Base-by-base conservation (phyloP, 2,113 vertebrate species). In the Alaudala cheleensis region DNA sequence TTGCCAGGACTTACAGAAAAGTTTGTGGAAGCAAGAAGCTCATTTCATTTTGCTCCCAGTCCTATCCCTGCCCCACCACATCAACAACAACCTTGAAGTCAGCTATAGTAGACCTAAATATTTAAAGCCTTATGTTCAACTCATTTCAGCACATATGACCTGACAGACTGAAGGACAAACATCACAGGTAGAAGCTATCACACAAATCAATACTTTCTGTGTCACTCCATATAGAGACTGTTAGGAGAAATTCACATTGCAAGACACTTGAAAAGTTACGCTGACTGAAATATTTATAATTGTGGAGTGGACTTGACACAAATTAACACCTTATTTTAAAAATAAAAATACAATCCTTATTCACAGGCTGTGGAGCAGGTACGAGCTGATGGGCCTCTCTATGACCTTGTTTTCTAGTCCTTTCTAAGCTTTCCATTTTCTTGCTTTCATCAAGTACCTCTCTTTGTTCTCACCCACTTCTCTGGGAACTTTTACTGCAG, bases 261-360 rank as follows among this genome's bases (percentile, higher is more conserved):
- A 49, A 74, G 64, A n/a, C 33, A 66, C 58, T 86, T 86, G 60
- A 23, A 56, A 95, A 94, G 65, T 88, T 93, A 74, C 40, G 18
- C 11, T 11, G 79, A 90, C 87, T 86, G 9, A 88, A 95, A 92
- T 88, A 94, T 78, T 93, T 92, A 67, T 67, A 92, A 84, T 84
- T 84, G 51, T 60, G 61, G 26, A 82, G 19, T 22, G 47, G 72
- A 56, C 49, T 71, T 56, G 50, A 88, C 67, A 95, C n/a, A 90
- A 93, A 71, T 24, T 40, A 92, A 70, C 19, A 56, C 5, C n/a
- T 60, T 89, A 73, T 39, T 81, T 90, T 56, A 76, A 90, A 71
- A 88, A 53, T 44, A 60, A 77, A 85, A 60, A 34, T 14, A 15
- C 25, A 42, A 25, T 47, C 51, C 51, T 74, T 62, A 51, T 72